Percentiles rank a stretch among this genome's conserved stretches.
Evolutionary conservation across 2,888 invertebrate genomes (phyloP).

Genomic region (Mythimna impura): DNA sequence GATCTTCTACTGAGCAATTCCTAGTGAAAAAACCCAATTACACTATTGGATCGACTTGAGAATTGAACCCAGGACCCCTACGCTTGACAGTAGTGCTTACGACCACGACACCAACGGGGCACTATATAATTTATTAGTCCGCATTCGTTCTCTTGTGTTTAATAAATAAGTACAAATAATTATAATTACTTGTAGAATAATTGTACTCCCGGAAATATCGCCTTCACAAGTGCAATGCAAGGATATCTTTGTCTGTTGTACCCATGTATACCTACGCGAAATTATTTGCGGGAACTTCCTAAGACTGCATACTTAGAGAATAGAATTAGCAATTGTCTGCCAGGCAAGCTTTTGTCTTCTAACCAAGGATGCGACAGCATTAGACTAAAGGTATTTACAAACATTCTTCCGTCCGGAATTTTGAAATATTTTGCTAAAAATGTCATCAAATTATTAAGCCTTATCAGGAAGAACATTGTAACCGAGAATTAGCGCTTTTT

Average conservation of each 20-base stretch:
- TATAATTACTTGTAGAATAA: no score
- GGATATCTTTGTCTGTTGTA: constrained; percentile 14
- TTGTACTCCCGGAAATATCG: neutral
- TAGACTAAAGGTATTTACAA: constrained; percentile 10
- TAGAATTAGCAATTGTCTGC: constrained; percentile 27
- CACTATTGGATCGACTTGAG: no score
- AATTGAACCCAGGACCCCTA: no score
- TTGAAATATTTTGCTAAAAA: neutral
- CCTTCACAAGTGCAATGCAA: neutral
- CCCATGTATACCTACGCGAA: neutral
- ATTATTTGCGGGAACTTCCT: constrained; percentile 13
- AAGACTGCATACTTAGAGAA: constrained; percentile 28
- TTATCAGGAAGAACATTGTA: no score
- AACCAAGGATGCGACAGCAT: neutral
- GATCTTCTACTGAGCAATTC: no score
- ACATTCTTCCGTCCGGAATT: constrained; percentile 22
- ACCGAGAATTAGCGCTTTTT: no score
- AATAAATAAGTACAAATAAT: no score
- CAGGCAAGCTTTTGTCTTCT: constrained; percentile 22
- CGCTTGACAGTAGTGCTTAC: no score
- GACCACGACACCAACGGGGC: no score
- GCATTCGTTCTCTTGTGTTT: no score
- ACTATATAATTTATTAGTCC: no score
- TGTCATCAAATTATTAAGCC: neutral
- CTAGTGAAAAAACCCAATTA: no score